Conservation (phyloP, 2,888 invertebrate species). For the Beris chalybata region DNA sequence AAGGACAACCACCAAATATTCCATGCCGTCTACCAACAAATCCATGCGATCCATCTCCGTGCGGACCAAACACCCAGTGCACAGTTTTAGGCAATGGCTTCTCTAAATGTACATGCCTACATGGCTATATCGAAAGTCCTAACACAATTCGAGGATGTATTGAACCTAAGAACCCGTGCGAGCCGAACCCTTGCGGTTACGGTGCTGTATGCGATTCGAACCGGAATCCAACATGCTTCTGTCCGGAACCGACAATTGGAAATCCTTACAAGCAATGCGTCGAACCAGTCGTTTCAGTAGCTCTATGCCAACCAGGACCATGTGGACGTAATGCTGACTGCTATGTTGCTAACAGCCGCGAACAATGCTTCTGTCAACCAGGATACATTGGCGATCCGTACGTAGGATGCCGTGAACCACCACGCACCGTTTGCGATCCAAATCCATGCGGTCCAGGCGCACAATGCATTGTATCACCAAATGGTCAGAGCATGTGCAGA, state of each 20-base stretch:
- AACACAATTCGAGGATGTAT: constrained; percentile 86
- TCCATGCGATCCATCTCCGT: constrained; percentile 83
- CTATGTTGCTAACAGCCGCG: constrained; percentile 77
- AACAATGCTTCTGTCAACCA: constrained; percentile 79
- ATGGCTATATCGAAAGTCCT: constrained; percentile 81
- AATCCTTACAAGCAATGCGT: constrained; percentile 80
- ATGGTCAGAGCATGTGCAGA: constrained; percentile 71
- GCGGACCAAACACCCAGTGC: constrained; percentile 88
- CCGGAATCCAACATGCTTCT: constrained; percentile 79
- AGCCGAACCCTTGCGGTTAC: constrained; percentile 78
- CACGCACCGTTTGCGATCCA: constrained; percentile 71
- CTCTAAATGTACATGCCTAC: constrained; percentile 83
- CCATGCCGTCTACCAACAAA: constrained; percentile 73
- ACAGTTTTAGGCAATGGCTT: constrained; percentile 75
- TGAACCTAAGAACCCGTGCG: constrained; percentile 77
- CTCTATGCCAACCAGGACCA: constrained; percentile 78
- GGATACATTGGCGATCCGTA: constrained; percentile 81
- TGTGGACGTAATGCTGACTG: constrained; percentile 84
- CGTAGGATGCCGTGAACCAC: constrained; percentile 71
- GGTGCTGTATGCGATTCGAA: constrained; percentile 80
- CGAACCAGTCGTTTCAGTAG: constrained; percentile 62
- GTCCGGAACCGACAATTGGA: constrained; percentile 78
- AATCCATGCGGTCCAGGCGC: constrained; percentile 82
- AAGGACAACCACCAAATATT: constrained; percentile 77
- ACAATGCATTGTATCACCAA: constrained; percentile 67